Evolutionary conservation across 2,888 invertebrate genomes (phyloP).

Genomic region (Archips xylosteana): DNA sequence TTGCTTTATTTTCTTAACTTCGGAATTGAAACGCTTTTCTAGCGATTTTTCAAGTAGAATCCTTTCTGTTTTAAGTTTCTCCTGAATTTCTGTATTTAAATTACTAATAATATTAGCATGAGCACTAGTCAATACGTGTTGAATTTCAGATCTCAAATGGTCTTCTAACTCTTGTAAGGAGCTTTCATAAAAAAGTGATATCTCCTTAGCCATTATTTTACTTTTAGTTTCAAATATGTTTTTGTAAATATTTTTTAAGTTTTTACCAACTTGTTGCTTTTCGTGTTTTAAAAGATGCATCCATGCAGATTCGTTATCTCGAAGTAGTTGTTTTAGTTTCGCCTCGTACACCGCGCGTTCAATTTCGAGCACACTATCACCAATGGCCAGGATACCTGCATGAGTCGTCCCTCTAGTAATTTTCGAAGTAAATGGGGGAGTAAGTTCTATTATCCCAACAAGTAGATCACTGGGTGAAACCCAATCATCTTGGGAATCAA

Average conservation of each 20-base stretch:
- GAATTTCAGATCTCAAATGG: conserved; percentile 64
- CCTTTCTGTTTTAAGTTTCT: conserved; percentile 65
- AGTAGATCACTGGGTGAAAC: conserved; percentile 76
- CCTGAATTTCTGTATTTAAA: conserved; percentile 66
- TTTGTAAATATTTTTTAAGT: conserved; percentile 61
- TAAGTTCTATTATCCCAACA: conserved; percentile 67
- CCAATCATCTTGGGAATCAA: conserved; percentile 57
- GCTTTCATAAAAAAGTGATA: conserved; percentile 66
- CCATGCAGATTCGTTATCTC: conserved; percentile 73
- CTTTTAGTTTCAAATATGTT: conserved; percentile 66
- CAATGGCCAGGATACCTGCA: conserved; percentile 73
- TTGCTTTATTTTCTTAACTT: conserved; percentile 65
- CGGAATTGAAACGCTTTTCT: conserved; percentile 57
- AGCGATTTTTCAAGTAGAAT: conserved; percentile 57
- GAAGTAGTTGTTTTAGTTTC: conserved; percentile 55
- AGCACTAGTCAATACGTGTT: conserved; percentile 56
- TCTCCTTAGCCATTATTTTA: conserved; percentile 65
- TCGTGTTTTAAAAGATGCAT: conserved; percentile 64
- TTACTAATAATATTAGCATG: conserved; percentile 64
- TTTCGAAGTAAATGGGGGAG: conserved; percentile 78
- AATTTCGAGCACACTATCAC: conserved; percentile 61
- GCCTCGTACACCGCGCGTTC: conserved; percentile 61
- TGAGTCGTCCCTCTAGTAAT: conserved; percentile 74
- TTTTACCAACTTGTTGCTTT: conserved; percentile 57
- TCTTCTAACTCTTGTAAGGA: conserved; percentile 71